These are phyloP conservation scores for Sarcophaga rosellei DNA, from an alignment of 2,888 invertebrate species.

Conservation along the genomic window DNA sequence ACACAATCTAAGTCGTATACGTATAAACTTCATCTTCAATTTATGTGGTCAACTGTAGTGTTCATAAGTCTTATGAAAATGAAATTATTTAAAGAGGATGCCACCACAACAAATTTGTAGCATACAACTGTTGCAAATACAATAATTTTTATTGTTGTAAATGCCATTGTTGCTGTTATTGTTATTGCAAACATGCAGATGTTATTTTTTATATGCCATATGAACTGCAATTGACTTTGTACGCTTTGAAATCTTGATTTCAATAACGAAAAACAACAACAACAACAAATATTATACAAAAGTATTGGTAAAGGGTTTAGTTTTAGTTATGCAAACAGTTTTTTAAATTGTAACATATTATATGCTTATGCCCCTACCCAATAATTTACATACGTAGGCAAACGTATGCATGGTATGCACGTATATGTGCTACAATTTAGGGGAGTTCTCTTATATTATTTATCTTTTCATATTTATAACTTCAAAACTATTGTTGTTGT, in stretches of 20 bases:
- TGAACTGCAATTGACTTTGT: conserved; percentile 60
- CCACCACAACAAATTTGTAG: conserved; percentile 62
- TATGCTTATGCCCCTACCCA: conserved; percentile 18
- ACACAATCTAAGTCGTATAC: too few relatives aligned
- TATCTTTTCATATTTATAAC: neutral
- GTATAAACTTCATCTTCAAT: too few relatives aligned
- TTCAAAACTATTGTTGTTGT: neutral
- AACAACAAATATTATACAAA: neutral
- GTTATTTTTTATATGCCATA: conserved; percentile 43
- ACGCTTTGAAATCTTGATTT: conserved; percentile 39
- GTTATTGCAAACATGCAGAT: conserved; percentile 52
- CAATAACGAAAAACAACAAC: conserved; percentile 2
- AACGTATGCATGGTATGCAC: conserved; percentile 35
- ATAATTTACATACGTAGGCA: conserved; percentile 56
- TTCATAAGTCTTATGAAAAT: neutral
- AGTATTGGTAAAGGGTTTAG: conserved; percentile 12
- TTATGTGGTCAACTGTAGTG: too few relatives aligned
- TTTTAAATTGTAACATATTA: too few relatives aligned
- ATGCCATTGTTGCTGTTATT: too few relatives aligned
- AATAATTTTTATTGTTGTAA: conserved; percentile 42
- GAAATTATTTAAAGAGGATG: conserved; percentile 45
- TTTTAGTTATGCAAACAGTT: neutral
- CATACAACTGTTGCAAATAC: conserved; percentile 65
- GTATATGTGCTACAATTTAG: conserved; percentile 3
- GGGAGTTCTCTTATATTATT: conserved; percentile 26